A percentile compares a stretch with the other conserved stretches of the same genome.
Evolutionary conservation across 2,113 vertebrate genomes (phyloP).

Genomic region (Herpailurus yagouaroundi): DNA sequence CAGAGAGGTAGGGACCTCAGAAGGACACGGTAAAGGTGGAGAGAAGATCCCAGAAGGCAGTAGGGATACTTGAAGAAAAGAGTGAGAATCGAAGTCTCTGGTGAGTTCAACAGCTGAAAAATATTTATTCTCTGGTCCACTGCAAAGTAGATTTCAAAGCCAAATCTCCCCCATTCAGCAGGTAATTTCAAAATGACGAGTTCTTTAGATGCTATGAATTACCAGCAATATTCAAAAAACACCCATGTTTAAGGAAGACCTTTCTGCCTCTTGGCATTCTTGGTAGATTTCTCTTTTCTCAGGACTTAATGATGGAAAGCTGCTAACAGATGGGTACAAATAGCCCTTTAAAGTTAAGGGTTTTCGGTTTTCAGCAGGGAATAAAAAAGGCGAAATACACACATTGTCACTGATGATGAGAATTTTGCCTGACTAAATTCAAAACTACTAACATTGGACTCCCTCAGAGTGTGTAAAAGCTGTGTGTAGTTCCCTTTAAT

Average conservation of each 20-base stretch:
- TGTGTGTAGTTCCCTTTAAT: fast-evolving
- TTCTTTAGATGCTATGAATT: not conserved
- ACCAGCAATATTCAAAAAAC: not conserved
- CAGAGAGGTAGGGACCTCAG: not conserved
- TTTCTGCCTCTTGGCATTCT: not conserved
- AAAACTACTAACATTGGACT: not conserved
- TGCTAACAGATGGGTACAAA: not conserved
- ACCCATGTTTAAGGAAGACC: not conserved
- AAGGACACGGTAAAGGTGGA: not conserved
- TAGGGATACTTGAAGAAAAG: not conserved
- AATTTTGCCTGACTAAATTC: not conserved
- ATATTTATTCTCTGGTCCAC: not conserved
- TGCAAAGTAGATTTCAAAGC: not conserved
- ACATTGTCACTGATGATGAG: not conserved
- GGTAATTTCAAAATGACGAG: not conserved
- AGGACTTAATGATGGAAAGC: not conserved
- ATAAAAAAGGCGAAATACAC: not conserved
- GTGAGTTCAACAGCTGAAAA: not conserved
- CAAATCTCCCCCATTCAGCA: not conserved
- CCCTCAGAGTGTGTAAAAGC: fast-evolving
- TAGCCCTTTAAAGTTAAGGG: not conserved
- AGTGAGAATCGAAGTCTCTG: not conserved
- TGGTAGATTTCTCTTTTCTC: not conserved
- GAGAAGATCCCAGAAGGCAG: not conserved
- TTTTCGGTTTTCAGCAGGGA: not conserved